Evolutionary conservation across 1,140 invertebrate species (phyloP), one percentile per base, ranked within the genome.

Genomic region (Lepidotrigona ventralis): DNA sequence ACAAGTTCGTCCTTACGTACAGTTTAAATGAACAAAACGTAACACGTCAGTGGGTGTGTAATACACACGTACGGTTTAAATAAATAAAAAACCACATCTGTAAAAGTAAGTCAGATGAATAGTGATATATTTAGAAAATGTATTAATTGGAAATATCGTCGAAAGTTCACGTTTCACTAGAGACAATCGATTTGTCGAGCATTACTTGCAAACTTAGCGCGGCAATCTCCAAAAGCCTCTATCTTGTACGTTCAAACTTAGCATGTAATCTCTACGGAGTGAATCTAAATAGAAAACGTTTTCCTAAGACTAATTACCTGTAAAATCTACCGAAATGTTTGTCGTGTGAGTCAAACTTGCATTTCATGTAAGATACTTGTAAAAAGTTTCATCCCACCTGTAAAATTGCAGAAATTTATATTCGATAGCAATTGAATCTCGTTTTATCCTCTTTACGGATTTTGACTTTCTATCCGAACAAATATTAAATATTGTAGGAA

Each of bases 271-370:
- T 76, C 73, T 33, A 19, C 14, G 17, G 73, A 76, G 56, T 26
- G 9, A 76, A 63, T 19, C 39, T 76, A 76, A 76, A 63, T 46
- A 76, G 73, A 63, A 76, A 63, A 63, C 58, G 23, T 46, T 76
- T 33, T 76, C 73, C 23, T 15, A 4, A 4, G 29, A 15, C 39
- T 51, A 46, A 51, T 14, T 23, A 51, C 6, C 26, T 54, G 17
- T 54, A 29, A 54, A 23, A 6, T 21, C 15, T 3, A 1, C 23
- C 21, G n/a, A 46, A 60, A 76, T 51, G 17, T 33, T n/a, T 60
- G 46, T 2, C 33, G 2, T 19, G 14, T n/a, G 21, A 56, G 9
- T 39, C n/a, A 26, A 12, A 29, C 14, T 8, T 29, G 5, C 29
- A 19, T 56, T 15, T 4, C 5, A 1, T n/a, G 8, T 60, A 14